A percentile compares a stretch with the other conserved stretches of the same genome.
These are phyloP conservation scores for Anadara kagoshimensis DNA, from an alignment of 1,140 invertebrate species.

Conservation along the genomic window DNA sequence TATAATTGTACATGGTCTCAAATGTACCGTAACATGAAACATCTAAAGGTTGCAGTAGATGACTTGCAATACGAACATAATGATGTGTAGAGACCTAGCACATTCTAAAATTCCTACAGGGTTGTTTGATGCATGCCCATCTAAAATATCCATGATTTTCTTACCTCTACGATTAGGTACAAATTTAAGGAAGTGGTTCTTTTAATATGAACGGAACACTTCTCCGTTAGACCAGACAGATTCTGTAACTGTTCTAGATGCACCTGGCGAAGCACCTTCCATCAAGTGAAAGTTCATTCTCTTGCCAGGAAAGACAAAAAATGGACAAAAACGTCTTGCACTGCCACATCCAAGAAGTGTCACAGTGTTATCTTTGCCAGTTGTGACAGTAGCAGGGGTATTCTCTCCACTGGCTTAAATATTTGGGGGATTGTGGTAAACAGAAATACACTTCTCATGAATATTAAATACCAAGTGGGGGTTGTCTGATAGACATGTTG, in stretches of 20 bases:
- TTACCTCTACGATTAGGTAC: background rate
- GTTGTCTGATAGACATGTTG: slow-evolving; percentile 45
- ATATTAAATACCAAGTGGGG: slow-evolving; percentile 41
- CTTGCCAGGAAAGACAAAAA: slow-evolving; percentile 35
- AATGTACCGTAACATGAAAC: too few relatives aligned
- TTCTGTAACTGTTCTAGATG: too few relatives aligned
- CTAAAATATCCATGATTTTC: too few relatives aligned
- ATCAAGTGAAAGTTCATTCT: slow-evolving; percentile 22
- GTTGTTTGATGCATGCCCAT: slow-evolving; percentile 28
- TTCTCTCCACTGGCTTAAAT: slow-evolving; percentile 3
- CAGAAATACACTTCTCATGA: slow-evolving; percentile 29
- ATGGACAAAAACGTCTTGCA: slow-evolving; percentile 32
- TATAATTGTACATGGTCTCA: too few relatives aligned
- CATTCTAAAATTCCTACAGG: slow-evolving; percentile 6
- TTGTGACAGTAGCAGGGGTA: slow-evolving; percentile 6
- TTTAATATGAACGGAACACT: slow-evolving; percentile 14
- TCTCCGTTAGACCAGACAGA: slow-evolving; percentile 33
- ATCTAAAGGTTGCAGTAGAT: too few relatives aligned
- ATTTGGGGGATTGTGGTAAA: slow-evolving; percentile 37
- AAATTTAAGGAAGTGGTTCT: slow-evolving; percentile 17
- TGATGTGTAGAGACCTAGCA: slow-evolving; percentile 19
- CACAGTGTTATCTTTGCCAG: slow-evolving; percentile 19
- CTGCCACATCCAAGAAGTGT: slow-evolving; percentile 55
- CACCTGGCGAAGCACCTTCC: slow-evolving; percentile 18
- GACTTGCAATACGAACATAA: slow-evolving; percentile 28